Percentiles rank a stretch among this genome's conserved stretches.
phyloP scores from a whole-genome alignment of 2,113 vertebrate genomes.

The Charina bottae region DNA sequence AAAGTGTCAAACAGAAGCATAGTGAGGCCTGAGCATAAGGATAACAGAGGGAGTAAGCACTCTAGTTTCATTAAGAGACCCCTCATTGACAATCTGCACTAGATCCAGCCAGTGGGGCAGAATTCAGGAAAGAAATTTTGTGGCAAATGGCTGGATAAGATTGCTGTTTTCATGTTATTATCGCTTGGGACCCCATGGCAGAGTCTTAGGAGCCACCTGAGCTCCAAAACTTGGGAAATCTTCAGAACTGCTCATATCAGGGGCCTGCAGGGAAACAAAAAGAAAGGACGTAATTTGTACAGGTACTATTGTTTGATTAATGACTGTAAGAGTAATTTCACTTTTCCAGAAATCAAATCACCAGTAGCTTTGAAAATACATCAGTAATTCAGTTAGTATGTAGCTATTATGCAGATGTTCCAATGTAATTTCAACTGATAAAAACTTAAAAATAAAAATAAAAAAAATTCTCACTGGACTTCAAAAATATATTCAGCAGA shows the following conservation, averaged over 20 bases:
- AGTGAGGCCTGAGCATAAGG: slow-evolving; percentile 59
- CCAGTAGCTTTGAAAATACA: not conserved
- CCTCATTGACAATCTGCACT: slow-evolving; percentile 67
- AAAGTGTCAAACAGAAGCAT: slow-evolving; percentile 49
- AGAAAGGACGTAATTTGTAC: slow-evolving; percentile 37
- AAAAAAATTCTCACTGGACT: not conserved
- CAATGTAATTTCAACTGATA: not conserved
- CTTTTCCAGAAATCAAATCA: not conserved
- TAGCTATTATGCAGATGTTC: not conserved
- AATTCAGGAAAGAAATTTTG: slow-evolving; percentile 70
- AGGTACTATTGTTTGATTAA: not conserved
- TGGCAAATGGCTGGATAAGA: slow-evolving; percentile 71
- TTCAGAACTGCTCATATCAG: slow-evolving; percentile 98
- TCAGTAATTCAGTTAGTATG: not conserved
- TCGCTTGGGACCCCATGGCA: slow-evolving; percentile 98
- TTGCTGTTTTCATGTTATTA: slow-evolving; percentile 79
- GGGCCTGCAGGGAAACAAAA: slow-evolving; percentile 82
- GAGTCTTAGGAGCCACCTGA: slow-evolving; percentile 88
- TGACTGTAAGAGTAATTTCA: not conserved
- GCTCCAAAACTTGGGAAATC: slow-evolving; percentile 98
- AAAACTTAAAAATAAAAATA: not conserved
- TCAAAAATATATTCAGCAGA: not conserved
- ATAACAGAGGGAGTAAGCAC: slow-evolving; percentile 68
- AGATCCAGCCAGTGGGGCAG: slow-evolving; percentile 76
- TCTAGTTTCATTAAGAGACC: slow-evolving; percentile 76